phyloP scores from a whole-genome alignment of 2,888 invertebrate genomes.

The Zaprionus obscuricornis region DNA sequence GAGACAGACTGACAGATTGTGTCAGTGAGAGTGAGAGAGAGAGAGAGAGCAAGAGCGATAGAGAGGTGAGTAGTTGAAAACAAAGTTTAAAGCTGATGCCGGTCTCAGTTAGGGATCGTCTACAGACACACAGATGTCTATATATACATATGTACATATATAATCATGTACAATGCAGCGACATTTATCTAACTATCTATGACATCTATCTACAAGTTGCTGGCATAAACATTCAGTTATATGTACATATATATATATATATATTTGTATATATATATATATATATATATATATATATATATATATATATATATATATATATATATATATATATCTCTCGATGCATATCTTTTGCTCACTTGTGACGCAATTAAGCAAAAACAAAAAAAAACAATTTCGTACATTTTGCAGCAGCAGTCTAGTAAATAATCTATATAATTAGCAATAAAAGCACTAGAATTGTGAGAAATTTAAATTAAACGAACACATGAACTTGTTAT shows the following conservation, averaged over 20 bases:
- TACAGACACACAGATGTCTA: slow-evolving; percentile 8
- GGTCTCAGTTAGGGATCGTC: slow-evolving; percentile 42
- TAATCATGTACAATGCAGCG: slow-evolving; percentile 33
- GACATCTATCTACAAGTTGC: slow-evolving; percentile 42
- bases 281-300: slow-evolving; percentile 5
- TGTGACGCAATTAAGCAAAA: slow-evolving; percentile 65
- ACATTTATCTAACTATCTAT: slow-evolving; percentile 64
- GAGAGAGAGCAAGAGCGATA: slow-evolving; percentile 3
- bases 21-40: slow-evolving; percentile 10
- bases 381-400: slow-evolving; percentile 41
- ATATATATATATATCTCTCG: slow-evolving; percentile 17
- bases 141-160: slow-evolving; percentile 29
- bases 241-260: slow-evolving; percentile 31
- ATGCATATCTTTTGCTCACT: slow-evolving; percentile 39
- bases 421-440: slow-evolving; percentile 62
- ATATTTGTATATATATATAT: slow-evolving; percentile 11
- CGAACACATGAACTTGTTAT: slow-evolving; percentile 15
- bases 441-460: slow-evolving; percentile 26
- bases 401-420: slow-evolving; percentile 37
- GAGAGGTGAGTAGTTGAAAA: slow-evolving; percentile 16
- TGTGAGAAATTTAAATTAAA: slow-evolving; percentile 35
- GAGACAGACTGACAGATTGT: neutral
- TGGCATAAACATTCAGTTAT: neutral
- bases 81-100: slow-evolving; percentile 51
- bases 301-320: slow-evolving; percentile 30